A percentile compares a stretch with the other conserved stretches of the same genome.
Conservation (phyloP, 2,797 vertebrate species). For the Sebastes oblongus region DNA sequence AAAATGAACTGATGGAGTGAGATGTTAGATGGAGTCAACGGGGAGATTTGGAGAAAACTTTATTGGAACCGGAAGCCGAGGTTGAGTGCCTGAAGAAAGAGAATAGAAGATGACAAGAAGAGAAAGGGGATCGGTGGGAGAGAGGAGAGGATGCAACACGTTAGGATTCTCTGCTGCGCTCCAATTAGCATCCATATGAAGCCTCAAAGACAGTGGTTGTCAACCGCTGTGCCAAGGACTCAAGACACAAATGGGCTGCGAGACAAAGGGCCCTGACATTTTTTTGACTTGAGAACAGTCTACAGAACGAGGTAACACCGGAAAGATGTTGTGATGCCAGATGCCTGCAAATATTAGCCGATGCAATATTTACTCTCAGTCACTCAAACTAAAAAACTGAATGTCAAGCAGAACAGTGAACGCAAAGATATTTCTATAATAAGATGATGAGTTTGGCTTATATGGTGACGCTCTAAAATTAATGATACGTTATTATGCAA, state of each 20-base stretch:
- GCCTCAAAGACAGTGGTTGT: conserved; percentile 51
- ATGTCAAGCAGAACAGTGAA: neutral
- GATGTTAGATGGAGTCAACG: conserved; percentile 41
- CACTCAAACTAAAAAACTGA: neutral
- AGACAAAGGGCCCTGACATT: conserved; percentile 29
- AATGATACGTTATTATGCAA: too few species aligned
- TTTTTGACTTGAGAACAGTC: conserved; percentile 37
- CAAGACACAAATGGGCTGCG: conserved; percentile 34
- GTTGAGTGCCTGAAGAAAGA: conserved; percentile 58
- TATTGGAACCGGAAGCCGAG: conserved; percentile 34
- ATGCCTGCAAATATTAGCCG: conserved; percentile 23
- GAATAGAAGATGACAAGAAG: conserved; percentile 66
- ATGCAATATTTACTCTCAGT: neutral
- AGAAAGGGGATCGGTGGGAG: conserved; percentile 29
- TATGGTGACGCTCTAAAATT: neutral
- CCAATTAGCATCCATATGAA: conserved; percentile 65
- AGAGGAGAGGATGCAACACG: conserved; percentile 54
- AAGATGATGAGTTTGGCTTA: neutral
- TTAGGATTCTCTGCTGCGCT: conserved; percentile 54
- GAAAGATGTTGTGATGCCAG: conserved; percentile 2
- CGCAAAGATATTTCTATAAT: neutral
- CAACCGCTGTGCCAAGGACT: conserved; percentile 28
- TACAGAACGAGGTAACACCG: neutral
- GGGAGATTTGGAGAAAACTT: conserved; percentile 39
- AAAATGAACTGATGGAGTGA: conserved; percentile 29